Base-by-base conservation (phyloP, 2,888 invertebrate species). In the Ectropis crepuscularia region DNA sequence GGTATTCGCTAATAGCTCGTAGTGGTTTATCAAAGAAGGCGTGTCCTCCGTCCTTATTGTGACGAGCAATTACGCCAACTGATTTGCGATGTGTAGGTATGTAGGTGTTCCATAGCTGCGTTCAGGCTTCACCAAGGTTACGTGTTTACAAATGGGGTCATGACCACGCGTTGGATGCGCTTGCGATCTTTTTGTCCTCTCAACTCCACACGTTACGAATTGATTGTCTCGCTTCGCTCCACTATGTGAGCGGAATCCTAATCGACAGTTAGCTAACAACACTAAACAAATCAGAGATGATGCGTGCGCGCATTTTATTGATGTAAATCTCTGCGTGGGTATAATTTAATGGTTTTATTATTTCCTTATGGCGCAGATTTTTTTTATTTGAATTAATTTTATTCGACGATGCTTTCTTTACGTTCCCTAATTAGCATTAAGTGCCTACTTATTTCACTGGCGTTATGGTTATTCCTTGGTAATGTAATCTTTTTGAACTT, bases 71-170 rank as follows among this genome's bases (percentile, higher is more conserved):
- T 16, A 12, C 16, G 8, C 46, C 7, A 16, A 28, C 6, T 36
- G n/a, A 6, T 37, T 49, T 6, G 36, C 10, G n/a, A 49, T 37
- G 37, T 49, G 37, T 49, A 39, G 39, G 39, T 2, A 39, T 12
- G 39, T 2, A 51, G 51, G 41, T 41, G 28, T 46, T 60, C 50
- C 62, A 45, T 53, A 61, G 65, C 63, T 46, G 48, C 57, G 37
- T 50, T 42, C 8, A 51, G 50, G 41, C 51, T 61, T 43, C 47
- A 53, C 65, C 75, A 73, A 77, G 78, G 74, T 81, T 77, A 73
- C 76, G 74, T 78, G 6, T 6, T 69, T 9, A 38, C 41, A 6
- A 84, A 76, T 73, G 78, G 70, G 81, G 85, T 83, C 81, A 83
- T 83, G 81, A 81, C 74, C 77, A 70, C 57, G 37, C 45, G n/a